Conservation (phyloP, 2,113 vertebrate species). For the Verasper variegatus region DNA sequence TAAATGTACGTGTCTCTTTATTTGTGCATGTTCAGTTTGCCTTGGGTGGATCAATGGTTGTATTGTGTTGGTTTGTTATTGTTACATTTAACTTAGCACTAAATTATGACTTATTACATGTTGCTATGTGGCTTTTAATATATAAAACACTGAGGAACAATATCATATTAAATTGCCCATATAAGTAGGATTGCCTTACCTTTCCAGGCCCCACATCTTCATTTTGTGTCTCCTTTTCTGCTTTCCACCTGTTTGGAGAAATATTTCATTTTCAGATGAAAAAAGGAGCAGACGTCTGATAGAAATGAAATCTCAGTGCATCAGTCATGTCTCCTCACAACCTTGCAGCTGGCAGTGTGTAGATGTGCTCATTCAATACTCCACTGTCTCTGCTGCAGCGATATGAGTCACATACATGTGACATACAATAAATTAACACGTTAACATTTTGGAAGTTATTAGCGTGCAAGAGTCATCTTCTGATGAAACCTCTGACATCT, state of each 20-base stretch:
- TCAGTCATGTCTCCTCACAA: conserved; percentile 37
- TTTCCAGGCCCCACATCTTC: neutral
- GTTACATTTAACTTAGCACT: neutral
- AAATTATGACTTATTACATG: too few species aligned
- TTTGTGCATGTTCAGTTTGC: too few species aligned
- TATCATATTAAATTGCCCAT: neutral
- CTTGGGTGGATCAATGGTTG: neutral
- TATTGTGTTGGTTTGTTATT: neutral
- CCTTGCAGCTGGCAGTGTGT: conserved; percentile 33
- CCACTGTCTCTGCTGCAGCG: conserved; percentile 11
- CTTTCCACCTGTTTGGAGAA: conserved; percentile 19
- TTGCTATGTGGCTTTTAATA: neutral
- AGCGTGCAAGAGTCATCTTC: conserved; percentile 12
- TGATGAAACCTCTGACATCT: neutral
- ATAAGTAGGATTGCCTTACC: neutral
- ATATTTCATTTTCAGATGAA: conserved; percentile 44
- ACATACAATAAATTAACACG: neutral
- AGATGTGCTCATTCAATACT: conserved; percentile 16
- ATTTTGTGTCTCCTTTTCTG: neutral
- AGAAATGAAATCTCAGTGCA: conserved; percentile 38
- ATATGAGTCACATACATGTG: conserved; percentile 7
- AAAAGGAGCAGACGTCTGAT: conserved; percentile 42
- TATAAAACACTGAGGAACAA: neutral
- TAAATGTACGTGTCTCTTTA: too few species aligned
- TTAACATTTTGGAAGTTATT: conserved; percentile 1